Percentiles rank a stretch among this genome's conserved stretches.
These are phyloP conservation scores for Rhizoglyphus robini DNA, from an alignment of 1,140 invertebrate species.

Conservation along the genomic window DNA sequence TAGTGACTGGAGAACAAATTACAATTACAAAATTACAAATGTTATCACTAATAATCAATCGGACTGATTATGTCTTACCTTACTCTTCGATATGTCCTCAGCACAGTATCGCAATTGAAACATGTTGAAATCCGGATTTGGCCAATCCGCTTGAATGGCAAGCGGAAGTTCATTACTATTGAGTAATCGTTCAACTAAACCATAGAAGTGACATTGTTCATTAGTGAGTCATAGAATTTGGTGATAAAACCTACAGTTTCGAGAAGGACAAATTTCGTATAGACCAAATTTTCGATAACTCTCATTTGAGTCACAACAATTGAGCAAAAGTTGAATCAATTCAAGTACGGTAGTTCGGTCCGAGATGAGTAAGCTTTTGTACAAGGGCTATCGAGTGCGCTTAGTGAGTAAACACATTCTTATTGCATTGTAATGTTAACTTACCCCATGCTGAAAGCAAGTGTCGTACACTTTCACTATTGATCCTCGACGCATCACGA, in stretches of 20 bases:
- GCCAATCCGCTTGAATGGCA: slow-evolving; percentile 62
- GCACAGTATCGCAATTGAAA: slow-evolving; percentile 30
- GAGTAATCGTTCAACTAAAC: slow-evolving; percentile 56
- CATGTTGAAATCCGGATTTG: slow-evolving; percentile 32
- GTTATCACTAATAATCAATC: too few relatives aligned
- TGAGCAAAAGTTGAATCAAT: slow-evolving; percentile 63
- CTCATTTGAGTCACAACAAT: slow-evolving; percentile 67
- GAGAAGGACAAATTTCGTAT: slow-evolving; percentile 51
- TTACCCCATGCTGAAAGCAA: slow-evolving; percentile 64
- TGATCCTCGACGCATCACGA: slow-evolving; percentile 67
- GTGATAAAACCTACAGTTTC: slow-evolving; percentile 26
- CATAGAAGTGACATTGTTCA: slow-evolving; percentile 7
- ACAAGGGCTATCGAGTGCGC: slow-evolving; percentile 51
- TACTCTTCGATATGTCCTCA: neutral
- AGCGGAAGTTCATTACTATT: slow-evolving; percentile 69
- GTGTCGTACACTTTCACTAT: slow-evolving; percentile 79
- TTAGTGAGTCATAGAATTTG: neutral
- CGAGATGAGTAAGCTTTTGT: slow-evolving; percentile 76
- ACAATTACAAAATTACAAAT: neutral
- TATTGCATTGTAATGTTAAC: too few relatives aligned
- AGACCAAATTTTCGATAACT: slow-evolving; percentile 68
- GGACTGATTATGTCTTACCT: too few relatives aligned
- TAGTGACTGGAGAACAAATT: neutral
- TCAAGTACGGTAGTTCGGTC: slow-evolving; percentile 78
- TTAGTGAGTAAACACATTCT: too few relatives aligned